Percentiles rank a stretch among this genome's conserved stretches.
These are phyloP conservation scores for Dexiosoma caninum DNA, from an alignment of 2,888 invertebrate genomes.

Conservation along the genomic window DNA sequence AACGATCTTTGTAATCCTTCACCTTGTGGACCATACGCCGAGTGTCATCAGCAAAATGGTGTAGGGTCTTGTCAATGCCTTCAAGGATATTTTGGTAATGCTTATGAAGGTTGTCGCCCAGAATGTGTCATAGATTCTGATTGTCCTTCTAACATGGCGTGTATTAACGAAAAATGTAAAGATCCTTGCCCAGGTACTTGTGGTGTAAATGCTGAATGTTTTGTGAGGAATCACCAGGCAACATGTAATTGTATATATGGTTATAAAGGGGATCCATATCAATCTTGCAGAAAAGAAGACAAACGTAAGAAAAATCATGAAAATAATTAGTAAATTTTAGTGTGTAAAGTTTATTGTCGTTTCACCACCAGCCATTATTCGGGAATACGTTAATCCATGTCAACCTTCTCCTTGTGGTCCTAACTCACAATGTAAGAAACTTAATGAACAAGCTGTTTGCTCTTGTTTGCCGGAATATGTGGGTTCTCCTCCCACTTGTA, in stretches of 20 bases:
- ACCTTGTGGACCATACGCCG: conserved; percentile 89
- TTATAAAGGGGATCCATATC: conserved; percentile 87
- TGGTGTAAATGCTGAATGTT: conserved; percentile 85
- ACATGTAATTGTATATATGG: conserved; percentile 83
- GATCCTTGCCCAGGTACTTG: conserved; percentile 90
- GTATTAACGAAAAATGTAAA: conserved; percentile 84
- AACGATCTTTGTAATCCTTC: conserved; percentile 85
- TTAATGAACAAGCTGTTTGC: conserved; percentile 84
- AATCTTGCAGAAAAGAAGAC: conserved; percentile 79
- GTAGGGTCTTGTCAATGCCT: conserved; percentile 86
- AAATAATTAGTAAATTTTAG: not conserved
- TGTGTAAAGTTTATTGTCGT: not conserved
- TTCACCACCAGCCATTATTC: conserved; percentile 64
- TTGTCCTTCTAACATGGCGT: conserved; percentile 84
- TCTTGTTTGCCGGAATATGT: conserved; percentile 83
- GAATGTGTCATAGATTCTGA: conserved; percentile 86
- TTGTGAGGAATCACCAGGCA: conserved; percentile 85
- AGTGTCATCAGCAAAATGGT: conserved; percentile 82
- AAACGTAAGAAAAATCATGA: conserved; percentile 78
- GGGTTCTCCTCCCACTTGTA: conserved; percentile 86
- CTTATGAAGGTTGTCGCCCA: conserved; percentile 86
- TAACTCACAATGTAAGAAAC: conserved; percentile 86
- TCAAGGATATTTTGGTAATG: conserved; percentile 86
- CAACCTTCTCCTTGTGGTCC: conserved; percentile 85
- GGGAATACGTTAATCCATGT: conserved; percentile 74